A percentile compares a stretch with the other conserved stretches of the same genome.
Evolutionary conservation across 2,113 vertebrate genomes (phyloP).

Genomic region (Ancistrus triradiatus): DNA sequence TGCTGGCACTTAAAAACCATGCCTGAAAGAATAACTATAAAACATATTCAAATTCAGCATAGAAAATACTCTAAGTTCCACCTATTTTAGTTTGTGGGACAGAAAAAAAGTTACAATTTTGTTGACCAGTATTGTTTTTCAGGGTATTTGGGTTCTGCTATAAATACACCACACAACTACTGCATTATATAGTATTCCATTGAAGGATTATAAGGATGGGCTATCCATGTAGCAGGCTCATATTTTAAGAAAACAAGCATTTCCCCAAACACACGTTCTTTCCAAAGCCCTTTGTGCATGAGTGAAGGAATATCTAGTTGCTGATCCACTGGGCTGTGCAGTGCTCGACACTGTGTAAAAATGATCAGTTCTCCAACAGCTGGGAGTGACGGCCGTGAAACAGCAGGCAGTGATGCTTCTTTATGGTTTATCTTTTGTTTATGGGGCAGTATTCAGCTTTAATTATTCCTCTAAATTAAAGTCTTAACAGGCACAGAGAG

Average conservation of each 20-base stretch:
- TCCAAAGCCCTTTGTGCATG: slow-evolving; percentile 5
- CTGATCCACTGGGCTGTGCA: slow-evolving; percentile 69
- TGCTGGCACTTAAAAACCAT: too few relatives aligned
- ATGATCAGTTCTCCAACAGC: slow-evolving; percentile 92
- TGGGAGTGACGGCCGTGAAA: slow-evolving; percentile 94
- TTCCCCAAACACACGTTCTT: slow-evolving; percentile 14
- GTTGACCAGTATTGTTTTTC: too few relatives aligned
- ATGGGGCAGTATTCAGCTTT: slow-evolving; percentile 98
- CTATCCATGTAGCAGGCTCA: too few relatives aligned
- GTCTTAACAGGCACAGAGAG: slow-evolving; percentile 93
- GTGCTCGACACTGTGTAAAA: slow-evolving; percentile 83
- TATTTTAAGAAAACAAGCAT: background rate
- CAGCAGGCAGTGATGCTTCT: slow-evolving; percentile 89
- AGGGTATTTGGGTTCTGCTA: too few relatives aligned
- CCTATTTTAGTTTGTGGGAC: too few relatives aligned
- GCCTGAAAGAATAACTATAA: too few relatives aligned
- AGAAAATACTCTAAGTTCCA: too few relatives aligned
- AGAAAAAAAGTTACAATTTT: too few relatives aligned
- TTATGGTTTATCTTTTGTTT: slow-evolving; percentile 99
- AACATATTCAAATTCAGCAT: too few relatives aligned
- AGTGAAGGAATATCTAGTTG: slow-evolving; percentile 27
- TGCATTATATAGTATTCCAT: too few relatives aligned
- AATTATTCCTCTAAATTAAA: slow-evolving; percentile 99
- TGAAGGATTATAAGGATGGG: too few relatives aligned
- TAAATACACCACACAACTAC: too few relatives aligned